Evolutionary conservation across 2,113 vertebrate genomes (phyloP), one percentile per base, ranked within the genome.

Genomic region (Podocnemis expansa): DNA sequence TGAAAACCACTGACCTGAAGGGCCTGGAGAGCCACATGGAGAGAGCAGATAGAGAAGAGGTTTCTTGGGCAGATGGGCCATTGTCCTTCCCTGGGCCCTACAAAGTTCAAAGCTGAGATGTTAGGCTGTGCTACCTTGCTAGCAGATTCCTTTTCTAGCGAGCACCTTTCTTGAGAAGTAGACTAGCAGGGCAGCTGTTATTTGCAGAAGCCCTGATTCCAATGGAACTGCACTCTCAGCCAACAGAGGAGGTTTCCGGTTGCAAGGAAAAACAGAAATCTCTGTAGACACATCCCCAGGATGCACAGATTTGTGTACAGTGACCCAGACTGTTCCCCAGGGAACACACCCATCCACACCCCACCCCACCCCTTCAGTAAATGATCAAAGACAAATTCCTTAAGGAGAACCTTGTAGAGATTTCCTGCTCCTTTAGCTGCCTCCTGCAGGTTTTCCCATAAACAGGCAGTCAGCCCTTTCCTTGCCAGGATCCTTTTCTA

Each of bases 241-340:
- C 38, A 82, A 43, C 82, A 90, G 14, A 81, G 38, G 14, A 91
- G 85, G 4, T 24, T 5, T 70, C 4, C 73, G n/a, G 0, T 0
- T 27, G 21, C 16, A 47, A 47, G 51, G 55, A 89, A 9, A 19
- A 24, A 34, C 1, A 8, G 41, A 21, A 5, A 38, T 70, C 63
- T 70, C 63, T n/a, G 60, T 16, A 82, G 19, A 19, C 22, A 87
- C 10, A 41, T 21, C 8, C 41, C 8, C 21, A 56, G 25, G 34
- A 89, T 8, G 2, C 17, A 55, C 0, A 24, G 52, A 5, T 34
- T 52, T 47, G 11, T 10, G 9, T 45, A 22, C 19, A 38, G 6
- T 55, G 14, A 43, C 12, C 84, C 41, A 90, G 31, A 25, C 63
- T 90, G 27, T 60, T 45, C 43, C 31, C n/a, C 79, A 84, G 16